Evolutionary conservation across 2,888 invertebrate species (phyloP), one percentile per base, ranked within the genome.

Genomic region (Hirtodrosophila confusa): DNA sequence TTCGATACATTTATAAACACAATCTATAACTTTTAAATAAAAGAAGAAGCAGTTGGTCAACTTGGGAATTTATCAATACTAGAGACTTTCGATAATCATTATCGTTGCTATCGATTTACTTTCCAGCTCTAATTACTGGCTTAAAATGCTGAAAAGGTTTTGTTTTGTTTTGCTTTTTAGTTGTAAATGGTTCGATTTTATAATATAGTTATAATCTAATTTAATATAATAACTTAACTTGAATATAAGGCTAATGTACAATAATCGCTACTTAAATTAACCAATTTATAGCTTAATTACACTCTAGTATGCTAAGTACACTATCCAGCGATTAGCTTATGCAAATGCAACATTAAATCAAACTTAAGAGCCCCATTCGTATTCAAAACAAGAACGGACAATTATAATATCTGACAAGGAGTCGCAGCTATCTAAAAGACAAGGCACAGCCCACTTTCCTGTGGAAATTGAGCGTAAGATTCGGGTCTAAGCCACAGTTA

Each of bases 131-230:
- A 31, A 45, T 23, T 35, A 23, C 17, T 3, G 11, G 10, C 27
- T 6, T 2, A 27, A 6, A 6, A 5, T 1, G 17, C 3, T 45
- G 9, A 4, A 35, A 35, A 36, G n/a, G 12, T 9, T 9, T 17
- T 17, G 17, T 17, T 31, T 6, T 4, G 11, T 17, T 60, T 45
- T 40, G 27, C 0, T 57, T 11, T 8, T 9, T 29, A 1, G 10
- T 31, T 44, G 50, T 63, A 72, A 80, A 78, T 82, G 82, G 69
- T 82, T 87, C 88, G 88, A 78, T 85, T 87, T 66, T 10, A 43
- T 41, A 27, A 7, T 36, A 31, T 17, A 23, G 12, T 23, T 17
- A 7, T 17, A 17, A 17, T 17, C 17, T 17, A 17, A 17, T 17
- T 17, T 17, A 11, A 33, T 35, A 49, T 10, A 8, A 37, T 53